Conservation (phyloP, 2,888 invertebrate genomes). For the Lithodes maja region DNA sequence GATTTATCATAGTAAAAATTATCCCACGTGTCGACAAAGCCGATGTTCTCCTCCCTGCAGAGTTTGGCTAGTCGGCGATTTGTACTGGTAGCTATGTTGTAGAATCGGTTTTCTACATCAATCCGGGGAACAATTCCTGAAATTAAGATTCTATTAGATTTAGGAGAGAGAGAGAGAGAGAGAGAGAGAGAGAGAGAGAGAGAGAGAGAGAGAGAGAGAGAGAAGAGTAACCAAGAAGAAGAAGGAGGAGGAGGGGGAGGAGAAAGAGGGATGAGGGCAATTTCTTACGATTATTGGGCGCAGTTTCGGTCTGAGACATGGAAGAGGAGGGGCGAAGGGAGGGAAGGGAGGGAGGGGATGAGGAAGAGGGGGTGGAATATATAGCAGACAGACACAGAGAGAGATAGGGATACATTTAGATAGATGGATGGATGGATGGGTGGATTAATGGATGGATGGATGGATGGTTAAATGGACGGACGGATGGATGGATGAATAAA, state of each 20-base stretch:
- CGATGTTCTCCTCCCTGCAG: too few relatives aligned
- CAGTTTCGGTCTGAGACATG: neutral
- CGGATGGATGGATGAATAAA: too few relatives aligned
- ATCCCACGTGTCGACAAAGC: too few relatives aligned
- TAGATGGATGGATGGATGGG: neutral
- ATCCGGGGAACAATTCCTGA: too few relatives aligned
- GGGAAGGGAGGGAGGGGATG: neutral
- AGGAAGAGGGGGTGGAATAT: neutral
- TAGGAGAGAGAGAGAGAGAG: neutral
- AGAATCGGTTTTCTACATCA: too few relatives aligned
- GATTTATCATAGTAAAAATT: too few relatives aligned
- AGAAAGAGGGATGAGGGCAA: slow-evolving; percentile 6
- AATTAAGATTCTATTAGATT: too few relatives aligned
- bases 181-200: neutral
- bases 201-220: slow-evolving; percentile 2
- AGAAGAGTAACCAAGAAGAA: neutral
- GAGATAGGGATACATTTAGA: neutral
- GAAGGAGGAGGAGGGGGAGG: neutral
- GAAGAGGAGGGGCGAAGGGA: neutral
- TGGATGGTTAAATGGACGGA: too few relatives aligned
- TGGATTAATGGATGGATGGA: too few relatives aligned
- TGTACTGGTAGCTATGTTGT: too few relatives aligned
- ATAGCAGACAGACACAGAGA: neutral
- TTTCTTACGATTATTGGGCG: neutral
- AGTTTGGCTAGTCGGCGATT: too few relatives aligned